Evolutionary conservation across 2,797 vertebrate species (phyloP), one percentile per base, ranked within the genome.

Genomic region (Meda fulgida): DNA sequence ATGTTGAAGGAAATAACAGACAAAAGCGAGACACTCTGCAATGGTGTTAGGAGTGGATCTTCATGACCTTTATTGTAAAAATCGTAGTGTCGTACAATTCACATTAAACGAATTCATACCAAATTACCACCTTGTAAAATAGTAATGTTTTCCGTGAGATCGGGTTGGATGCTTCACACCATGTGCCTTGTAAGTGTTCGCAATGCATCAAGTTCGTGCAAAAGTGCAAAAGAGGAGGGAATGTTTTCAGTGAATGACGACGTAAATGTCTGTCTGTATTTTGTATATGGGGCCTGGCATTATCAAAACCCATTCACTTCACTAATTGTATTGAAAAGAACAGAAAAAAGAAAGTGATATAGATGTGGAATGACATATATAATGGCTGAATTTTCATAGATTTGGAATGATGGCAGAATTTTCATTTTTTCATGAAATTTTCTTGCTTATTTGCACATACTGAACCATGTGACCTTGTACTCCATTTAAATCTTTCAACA

Each of bases 401-500:
- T 63, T 46, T 29, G 5, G 3, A 53, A 75, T 63, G 9, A 29
- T 60, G 51, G 6, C 13, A 73, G 7, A 48, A 21, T 63, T 34
- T n/a, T 1, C 0, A 34, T 73, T 73, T 60, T 82, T 48, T 8
- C 4, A 18, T 48, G 9, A 51, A 13, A 46, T 34, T 23, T 34
- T 43, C 19, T 29, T 13, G 36, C 3, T 18, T 23, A 34, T 81
- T 63, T 63, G 19, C 11, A 71, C 36, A 63, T 80, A n/a, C 7
- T 18, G 18, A 66, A 16, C 19, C 31, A 79, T 9, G 10, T 16
- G 18, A 83, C 18, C 71, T 53, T 34, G 26, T 23, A 36, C 43
- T 60, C 26, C 29, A 21, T n/a, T 81, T 36, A 83, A 26, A 73
- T 73, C 40, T 36, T 79, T 79, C 11, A 16, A 23, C 7, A 76